A percentile compares a stretch with the other conserved stretches of the same genome.
phyloP scores from a whole-genome alignment of 2,113 vertebrate species.

The Nothobranchius kuhntae region DNA sequence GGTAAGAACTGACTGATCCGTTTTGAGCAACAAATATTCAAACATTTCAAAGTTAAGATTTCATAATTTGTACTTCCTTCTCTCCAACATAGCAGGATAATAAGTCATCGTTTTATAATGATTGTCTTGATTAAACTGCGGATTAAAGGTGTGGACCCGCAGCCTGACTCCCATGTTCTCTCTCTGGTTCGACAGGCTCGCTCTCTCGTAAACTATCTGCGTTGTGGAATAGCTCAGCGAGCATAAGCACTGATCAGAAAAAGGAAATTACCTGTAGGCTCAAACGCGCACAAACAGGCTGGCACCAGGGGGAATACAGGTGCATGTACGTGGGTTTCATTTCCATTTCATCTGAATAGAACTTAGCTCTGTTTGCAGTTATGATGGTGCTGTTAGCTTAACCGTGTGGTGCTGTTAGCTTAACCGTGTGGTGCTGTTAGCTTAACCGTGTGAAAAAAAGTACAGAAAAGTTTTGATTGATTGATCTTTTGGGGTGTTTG shows the following conservation, averaged over 20 bases:
- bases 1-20: slow-evolving; percentile 81
- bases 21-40: not conserved
- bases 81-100: too few relatives aligned
- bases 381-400: slow-evolving; percentile 78
- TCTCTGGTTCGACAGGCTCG: slow-evolving; percentile 99
- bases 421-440: slow-evolving; percentile 86
- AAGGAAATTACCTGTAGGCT: slow-evolving; percentile 94
- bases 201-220: slow-evolving; percentile 98
- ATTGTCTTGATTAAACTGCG: not conserved
- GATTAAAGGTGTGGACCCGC: slow-evolving; percentile 74
- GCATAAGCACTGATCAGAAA: slow-evolving; percentile 87
- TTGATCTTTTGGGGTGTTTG: slow-evolving; percentile 88
- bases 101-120: too few relatives aligned
- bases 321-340: slow-evolving; percentile 93
- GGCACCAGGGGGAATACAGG: slow-evolving; percentile 98
- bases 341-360: slow-evolving; percentile 85
- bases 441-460: slow-evolving; percentile 30
- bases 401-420: slow-evolving; percentile 89
- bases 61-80: too few relatives aligned
- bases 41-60: too few relatives aligned
- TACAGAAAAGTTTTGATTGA: slow-evolving; percentile 74
- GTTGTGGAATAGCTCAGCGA: slow-evolving; percentile 97
- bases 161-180: slow-evolving; percentile 96
- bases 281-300: slow-evolving; percentile 95
- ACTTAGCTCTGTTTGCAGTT: slow-evolving; percentile 95